Evolutionary conservation across 1,140 invertebrate species (phyloP), one percentile per base, ranked within the genome.

Genomic region (Drosophila oshimai): DNA sequence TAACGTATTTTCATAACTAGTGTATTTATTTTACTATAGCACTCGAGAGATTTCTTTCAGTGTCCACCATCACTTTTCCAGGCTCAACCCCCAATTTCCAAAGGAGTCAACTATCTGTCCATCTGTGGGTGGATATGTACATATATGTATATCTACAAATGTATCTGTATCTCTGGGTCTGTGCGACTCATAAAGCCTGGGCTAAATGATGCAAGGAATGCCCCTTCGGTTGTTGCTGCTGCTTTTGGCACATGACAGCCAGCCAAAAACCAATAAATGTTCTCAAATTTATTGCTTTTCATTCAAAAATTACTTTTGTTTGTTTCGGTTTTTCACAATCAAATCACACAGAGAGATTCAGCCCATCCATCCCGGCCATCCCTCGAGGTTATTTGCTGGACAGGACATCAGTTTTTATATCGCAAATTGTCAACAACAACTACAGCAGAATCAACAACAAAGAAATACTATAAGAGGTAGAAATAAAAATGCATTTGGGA

Each of bases 231-330:
- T 45, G 36, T 39, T 61, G 42, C 29, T 55, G 44, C 42, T 54
- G 67, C 34, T 45, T 46, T 49, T 68, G 70, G 31, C 49, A 54
- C 69, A 49, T 79, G 76, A 78, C 68, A 74, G 55, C 34, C 53
- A 72, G 54, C 49, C 71, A 86, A 89, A 89, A 89, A 87, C 86
- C 86, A 89, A 89, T 89, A 89, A 89, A 89, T 89, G 86, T 89
- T 84, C 57, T 78, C 74, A 81, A 87, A 89, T 89, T 89, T 89
- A 89, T 89, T 86, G 86, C 80, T 78, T 86, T 74, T 88, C 69
- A 88, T 87, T 81, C 72, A 74, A 75, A 65, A 80, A 87, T 77
- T 87, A 88, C 83, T 70, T 83, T 87, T 86, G 77, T 86, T 88
- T 87, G 81, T 54, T 65, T 74, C 69, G 58, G 39, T 65, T 86